Percentiles rank a stretch among this genome's conserved stretches.
Evolutionary conservation across 2,113 vertebrate species (phyloP).

Genomic region (Otus sunia): DNA sequence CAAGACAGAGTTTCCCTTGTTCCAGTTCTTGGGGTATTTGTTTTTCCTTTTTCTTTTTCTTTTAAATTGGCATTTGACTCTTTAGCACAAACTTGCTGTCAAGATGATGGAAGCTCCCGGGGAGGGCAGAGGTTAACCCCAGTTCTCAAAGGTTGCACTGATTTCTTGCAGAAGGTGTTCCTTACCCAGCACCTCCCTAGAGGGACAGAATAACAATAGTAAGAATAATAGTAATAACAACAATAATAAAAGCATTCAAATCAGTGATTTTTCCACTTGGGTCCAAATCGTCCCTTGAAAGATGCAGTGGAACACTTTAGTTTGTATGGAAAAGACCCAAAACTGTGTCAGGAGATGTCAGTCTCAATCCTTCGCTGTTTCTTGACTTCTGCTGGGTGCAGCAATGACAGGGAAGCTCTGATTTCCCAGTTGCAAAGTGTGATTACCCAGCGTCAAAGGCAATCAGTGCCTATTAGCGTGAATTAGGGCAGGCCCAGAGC

Average conservation of each 20-base stretch:
- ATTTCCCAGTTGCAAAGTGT: not conserved
- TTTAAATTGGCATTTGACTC: not conserved
- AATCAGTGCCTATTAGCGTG: not conserved
- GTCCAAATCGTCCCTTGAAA: not conserved
- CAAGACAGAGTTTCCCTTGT: conserved; percentile 16
- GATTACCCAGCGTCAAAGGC: not conserved
- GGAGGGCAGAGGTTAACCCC: not conserved
- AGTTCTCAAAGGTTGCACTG: not conserved
- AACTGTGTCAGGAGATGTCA: not conserved
- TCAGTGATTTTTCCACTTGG: not conserved
- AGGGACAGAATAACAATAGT: not conserved
- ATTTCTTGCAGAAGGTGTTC: not conserved
- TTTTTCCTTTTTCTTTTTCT: not conserved
- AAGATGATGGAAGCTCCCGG: not conserved
- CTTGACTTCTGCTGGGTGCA: not conserved
- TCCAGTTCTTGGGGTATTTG: not conserved
- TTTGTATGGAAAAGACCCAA: not conserved
- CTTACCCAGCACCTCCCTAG: not conserved
- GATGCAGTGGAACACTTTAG: not conserved
- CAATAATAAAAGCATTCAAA: not conserved
- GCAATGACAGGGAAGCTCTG: not conserved
- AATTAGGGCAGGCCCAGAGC: conserved; percentile 8
- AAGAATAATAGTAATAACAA: not conserved
- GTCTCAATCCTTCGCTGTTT: not conserved
- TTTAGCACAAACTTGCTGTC: not conserved